phyloP scores from a whole-genome alignment of 2,888 invertebrate species.

The Athalia circularis region DNA sequence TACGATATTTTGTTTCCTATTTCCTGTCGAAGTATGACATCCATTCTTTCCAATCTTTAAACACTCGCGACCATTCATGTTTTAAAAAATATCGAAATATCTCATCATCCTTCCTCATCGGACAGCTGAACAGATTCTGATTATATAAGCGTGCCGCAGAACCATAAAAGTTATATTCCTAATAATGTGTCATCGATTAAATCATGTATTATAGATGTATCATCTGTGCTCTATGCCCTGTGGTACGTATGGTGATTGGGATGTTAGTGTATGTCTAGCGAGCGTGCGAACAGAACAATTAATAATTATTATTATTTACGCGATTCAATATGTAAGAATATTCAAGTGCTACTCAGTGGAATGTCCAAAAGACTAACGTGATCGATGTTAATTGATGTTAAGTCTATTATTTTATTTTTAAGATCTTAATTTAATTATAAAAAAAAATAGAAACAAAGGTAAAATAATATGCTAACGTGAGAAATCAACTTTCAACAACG shows the following conservation, averaged over 20 bases:
- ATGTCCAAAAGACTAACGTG: neutral
- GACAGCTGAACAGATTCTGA: slow-evolving; percentile 3
- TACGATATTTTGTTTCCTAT: neutral
- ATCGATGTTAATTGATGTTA: neutral
- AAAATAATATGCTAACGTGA: neutral
- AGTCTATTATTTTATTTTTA: neutral
- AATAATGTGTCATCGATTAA: slow-evolving; percentile 24
- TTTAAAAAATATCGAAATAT: neutral
- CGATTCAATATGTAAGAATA: neutral
- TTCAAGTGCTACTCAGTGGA: neutral
- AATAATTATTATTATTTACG: neutral
- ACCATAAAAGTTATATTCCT: too few relatives aligned
- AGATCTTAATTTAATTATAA: neutral
- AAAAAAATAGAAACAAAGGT: too few relatives aligned
- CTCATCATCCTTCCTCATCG: slow-evolving; percentile 7
- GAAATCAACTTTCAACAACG: neutral
- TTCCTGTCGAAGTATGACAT: too few relatives aligned
- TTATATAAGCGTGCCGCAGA: too few relatives aligned
- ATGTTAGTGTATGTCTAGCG: slow-evolving; percentile 24
- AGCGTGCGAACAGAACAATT: neutral
- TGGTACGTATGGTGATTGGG: slow-evolving; percentile 22
- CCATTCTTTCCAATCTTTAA: too few relatives aligned
- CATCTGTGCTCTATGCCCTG: neutral
- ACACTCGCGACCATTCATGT: too few relatives aligned
- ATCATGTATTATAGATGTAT: slow-evolving; percentile 32